Evolutionary conservation across 2,888 invertebrate genomes (phyloP).

Genomic region (Pyrochroa serraticornis): DNA sequence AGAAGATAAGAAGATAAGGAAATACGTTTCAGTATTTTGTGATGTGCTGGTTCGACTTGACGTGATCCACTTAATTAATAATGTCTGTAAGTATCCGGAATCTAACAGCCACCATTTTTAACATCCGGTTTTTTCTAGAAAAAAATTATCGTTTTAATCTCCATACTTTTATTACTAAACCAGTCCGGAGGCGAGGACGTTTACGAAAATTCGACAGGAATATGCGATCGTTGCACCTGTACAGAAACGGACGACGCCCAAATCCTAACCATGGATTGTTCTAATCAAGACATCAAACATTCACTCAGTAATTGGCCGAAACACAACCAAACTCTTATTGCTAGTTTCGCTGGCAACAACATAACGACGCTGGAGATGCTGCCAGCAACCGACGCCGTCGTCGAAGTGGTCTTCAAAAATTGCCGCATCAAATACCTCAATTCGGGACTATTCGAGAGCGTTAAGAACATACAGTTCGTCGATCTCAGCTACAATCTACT

Average conservation of each 20-base stretch:
- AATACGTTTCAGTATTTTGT: not conserved
- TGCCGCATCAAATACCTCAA: slow-evolving; percentile 62
- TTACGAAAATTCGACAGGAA: slow-evolving; percentile 36
- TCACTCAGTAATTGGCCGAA: slow-evolving; percentile 53
- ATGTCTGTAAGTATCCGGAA: too few relatives aligned
- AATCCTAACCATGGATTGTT: slow-evolving; percentile 49
- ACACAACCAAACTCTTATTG: slow-evolving; percentile 53
- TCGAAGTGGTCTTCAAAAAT: slow-evolving; percentile 62
- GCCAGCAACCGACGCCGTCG: slow-evolving; percentile 47
- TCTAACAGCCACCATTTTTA: too few relatives aligned
- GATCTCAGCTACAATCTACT: slow-evolving; percentile 66
- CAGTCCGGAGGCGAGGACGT: slow-evolving; percentile 24
- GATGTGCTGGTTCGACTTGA: not conserved
- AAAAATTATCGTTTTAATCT: not conserved
- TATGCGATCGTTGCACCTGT: slow-evolving; percentile 49
- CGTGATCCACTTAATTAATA: not conserved
- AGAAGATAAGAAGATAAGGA: slow-evolving; percentile 14
- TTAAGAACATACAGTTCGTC: slow-evolving; percentile 61
- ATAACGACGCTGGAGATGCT: slow-evolving; percentile 51
- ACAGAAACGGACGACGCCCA: slow-evolving; percentile 25
- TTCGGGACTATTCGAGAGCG: slow-evolving; percentile 61
- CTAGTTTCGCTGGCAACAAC: slow-evolving; percentile 65
- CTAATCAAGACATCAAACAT: slow-evolving; percentile 39
- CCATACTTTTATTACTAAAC: slow-evolving; percentile 18
- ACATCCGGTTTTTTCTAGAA: slow-evolving; percentile 18